Conservation (phyloP, 2,113 vertebrate genomes). For the Pteronura brasiliensis region DNA sequence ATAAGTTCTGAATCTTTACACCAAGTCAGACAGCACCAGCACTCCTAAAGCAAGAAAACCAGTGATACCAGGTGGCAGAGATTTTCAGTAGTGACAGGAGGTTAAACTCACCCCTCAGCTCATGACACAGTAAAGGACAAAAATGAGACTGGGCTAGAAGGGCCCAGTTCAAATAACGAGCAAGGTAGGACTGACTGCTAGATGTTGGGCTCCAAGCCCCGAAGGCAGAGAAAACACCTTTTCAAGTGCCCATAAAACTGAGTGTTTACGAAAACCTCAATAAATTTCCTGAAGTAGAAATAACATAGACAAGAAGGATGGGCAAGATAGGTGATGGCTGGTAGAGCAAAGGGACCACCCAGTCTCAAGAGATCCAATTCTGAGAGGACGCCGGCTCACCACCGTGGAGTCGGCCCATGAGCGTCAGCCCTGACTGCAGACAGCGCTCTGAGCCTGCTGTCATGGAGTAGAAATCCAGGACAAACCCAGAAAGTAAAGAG, state of each 20-base stretch:
- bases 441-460: neutral
- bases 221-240: neutral
- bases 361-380: neutral
- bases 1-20: neutral
- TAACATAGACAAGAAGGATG: neutral
- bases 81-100: neutral
- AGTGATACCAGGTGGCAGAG: neutral
- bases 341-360: neutral
- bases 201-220: neutral
- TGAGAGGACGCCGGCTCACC: neutral
- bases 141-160: neutral
- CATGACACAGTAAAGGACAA: neutral
- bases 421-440: neutral
- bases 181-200: neutral
- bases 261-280: neutral
- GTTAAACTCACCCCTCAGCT: neutral
- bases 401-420: neutral
- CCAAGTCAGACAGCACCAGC: neutral
- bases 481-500: neutral
- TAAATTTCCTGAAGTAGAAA: neutral
- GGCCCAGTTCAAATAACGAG: neutral
- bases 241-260: neutral
- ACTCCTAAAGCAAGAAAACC: neutral
- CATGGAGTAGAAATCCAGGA: neutral
- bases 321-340: neutral